Conservation (phyloP, 2,113 vertebrate genomes). For the Podarcis muralis region DNA sequence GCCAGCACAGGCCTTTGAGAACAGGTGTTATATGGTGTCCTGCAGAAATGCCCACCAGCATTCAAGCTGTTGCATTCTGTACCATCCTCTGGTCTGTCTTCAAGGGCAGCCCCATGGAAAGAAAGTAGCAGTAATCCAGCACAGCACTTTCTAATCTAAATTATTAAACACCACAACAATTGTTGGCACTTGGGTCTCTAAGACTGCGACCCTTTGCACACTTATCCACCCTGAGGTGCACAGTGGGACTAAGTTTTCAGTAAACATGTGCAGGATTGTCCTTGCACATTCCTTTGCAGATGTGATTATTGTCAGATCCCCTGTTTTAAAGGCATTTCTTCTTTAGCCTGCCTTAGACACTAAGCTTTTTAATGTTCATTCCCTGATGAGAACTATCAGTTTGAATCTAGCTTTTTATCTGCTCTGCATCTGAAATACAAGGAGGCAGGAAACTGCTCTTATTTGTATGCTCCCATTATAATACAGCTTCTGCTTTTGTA, state of each 20-base stretch:
- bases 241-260: background rate
- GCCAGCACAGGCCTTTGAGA: no score
- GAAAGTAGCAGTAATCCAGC: no score
- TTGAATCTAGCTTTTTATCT: background rate
- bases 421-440: constrained; percentile 28
- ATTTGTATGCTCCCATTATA: constrained; percentile 29
- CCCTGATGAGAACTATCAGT: constrained; percentile 14
- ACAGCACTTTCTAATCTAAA: background rate
- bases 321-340: background rate
- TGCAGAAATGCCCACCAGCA: no score
- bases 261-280: background rate
- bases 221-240: background rate
- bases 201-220: background rate
- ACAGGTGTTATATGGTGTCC: no score
- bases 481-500: background rate
- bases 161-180: background rate
- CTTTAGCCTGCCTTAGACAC: background rate
- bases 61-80: no score
- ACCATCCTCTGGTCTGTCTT: no score
- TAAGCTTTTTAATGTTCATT: background rate
- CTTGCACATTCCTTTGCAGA: background rate
- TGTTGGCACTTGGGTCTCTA: background rate
- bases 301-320: background rate
- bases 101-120: no score
- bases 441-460: background rate